Evolutionary conservation across 2,113 vertebrate species (phyloP).

Genomic region (Onychostoma macrolepis): DNA sequence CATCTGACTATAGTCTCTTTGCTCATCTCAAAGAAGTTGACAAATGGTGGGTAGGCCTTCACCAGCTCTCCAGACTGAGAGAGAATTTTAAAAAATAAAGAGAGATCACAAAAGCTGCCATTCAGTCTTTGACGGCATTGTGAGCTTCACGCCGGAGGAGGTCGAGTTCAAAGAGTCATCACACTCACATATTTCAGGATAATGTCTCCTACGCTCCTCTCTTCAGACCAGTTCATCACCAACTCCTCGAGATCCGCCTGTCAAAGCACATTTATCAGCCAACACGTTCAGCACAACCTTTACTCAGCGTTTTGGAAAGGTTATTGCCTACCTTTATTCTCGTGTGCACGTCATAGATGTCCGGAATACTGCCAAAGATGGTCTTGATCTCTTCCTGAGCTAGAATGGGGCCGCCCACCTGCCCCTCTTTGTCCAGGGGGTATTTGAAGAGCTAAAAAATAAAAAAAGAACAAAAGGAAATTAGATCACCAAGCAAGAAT

Average conservation of each 20-base stretch:
- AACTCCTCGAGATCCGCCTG: slow-evolving; percentile 93
- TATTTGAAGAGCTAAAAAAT: slow-evolving; percentile 88
- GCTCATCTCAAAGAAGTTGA: slow-evolving; percentile 99
- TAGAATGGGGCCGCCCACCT: slow-evolving; percentile 94
- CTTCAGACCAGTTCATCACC: slow-evolving; percentile 93
- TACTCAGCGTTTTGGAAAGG: slow-evolving; percentile 19
- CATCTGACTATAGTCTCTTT: slow-evolving; percentile 94
- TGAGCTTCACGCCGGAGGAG: neutral
- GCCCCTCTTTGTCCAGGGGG: slow-evolving; percentile 92
- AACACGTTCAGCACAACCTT: slow-evolving; percentile 19
- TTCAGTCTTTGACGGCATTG: slow-evolving; percentile 4
- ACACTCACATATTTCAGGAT: slow-evolving; percentile 94
- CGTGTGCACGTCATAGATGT: slow-evolving; percentile 94
- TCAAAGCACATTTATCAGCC: slow-evolving; percentile 54
- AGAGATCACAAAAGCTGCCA: slow-evolving; percentile 22
- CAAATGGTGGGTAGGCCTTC: slow-evolving; percentile 94
- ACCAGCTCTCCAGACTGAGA: slow-evolving; percentile 91
- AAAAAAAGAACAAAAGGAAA: neutral
- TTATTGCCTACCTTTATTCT: slow-evolving; percentile 87
- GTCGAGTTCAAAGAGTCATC: slow-evolving; percentile 13
- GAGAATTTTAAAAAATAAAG: slow-evolving; percentile 49
- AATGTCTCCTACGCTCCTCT: slow-evolving; percentile 89
- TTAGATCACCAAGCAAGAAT: neutral
- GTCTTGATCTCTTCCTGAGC: slow-evolving; percentile 97
- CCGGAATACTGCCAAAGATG: slow-evolving; percentile 97